phyloP scores from a whole-genome alignment of 2,113 vertebrate species.

The Kryptolebias marmoratus region DNA sequence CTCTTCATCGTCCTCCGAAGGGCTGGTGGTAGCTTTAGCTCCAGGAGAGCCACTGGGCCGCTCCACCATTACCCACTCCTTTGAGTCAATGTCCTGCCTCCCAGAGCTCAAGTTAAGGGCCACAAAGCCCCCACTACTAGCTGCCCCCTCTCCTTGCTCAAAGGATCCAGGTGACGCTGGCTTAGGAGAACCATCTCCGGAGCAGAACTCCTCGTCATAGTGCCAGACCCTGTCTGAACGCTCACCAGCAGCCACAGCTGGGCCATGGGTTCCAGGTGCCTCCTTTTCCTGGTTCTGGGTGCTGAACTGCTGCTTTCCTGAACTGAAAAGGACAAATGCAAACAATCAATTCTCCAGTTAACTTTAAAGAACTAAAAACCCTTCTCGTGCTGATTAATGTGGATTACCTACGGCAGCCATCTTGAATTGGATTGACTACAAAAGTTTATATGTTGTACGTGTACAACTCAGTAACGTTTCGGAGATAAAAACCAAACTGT shows the following conservation, averaged over 20 bases:
- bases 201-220: slow-evolving; percentile 92
- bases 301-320: slow-evolving; percentile 83
- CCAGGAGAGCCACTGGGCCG: slow-evolving; percentile 82
- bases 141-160: slow-evolving; percentile 88
- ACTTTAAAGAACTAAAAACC: background rate
- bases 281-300: slow-evolving; percentile 70
- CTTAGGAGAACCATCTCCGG: slow-evolving; percentile 84
- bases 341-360: background rate
- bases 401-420: too few relatives aligned
- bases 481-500: background rate
- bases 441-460: too few relatives aligned
- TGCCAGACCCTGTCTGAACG: slow-evolving; percentile 88
- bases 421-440: too few relatives aligned
- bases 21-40: slow-evolving; percentile 86
- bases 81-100: slow-evolving; percentile 92
- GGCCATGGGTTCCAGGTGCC: slow-evolving; percentile 77
- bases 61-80: slow-evolving; percentile 97
- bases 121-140: slow-evolving; percentile 92
- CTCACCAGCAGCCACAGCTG: slow-evolving; percentile 66
- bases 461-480: too few relatives aligned
- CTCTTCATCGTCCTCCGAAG: slow-evolving; percentile 92
- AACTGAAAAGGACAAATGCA: slow-evolving; percentile 70
- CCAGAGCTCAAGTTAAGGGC: slow-evolving; percentile 94
- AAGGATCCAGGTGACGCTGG: slow-evolving; percentile 85
- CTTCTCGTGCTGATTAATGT: too few relatives aligned